These are phyloP conservation scores for Eulemur rubriventer DNA, from an alignment of 2,797 vertebrate species.

Conservation along the genomic window DNA sequence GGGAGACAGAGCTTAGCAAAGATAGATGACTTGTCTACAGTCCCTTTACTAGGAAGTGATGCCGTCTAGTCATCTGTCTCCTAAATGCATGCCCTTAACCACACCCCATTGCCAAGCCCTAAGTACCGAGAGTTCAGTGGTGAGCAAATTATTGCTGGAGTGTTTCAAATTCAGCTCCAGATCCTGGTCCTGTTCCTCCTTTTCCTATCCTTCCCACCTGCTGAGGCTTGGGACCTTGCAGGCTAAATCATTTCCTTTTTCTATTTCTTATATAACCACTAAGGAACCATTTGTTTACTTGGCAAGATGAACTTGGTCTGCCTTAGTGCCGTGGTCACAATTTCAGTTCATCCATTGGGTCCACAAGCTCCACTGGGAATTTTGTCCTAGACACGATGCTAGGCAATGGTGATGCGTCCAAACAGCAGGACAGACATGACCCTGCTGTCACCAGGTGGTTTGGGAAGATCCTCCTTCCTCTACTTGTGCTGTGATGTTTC, in stretches of 20 bases:
- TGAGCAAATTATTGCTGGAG: neutral
- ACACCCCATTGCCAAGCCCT: neutral
- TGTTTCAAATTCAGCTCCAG: neutral
- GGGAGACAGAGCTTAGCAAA: neutral
- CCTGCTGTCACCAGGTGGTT: neutral
- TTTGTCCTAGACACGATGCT: neutral
- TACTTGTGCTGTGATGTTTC: neutral
- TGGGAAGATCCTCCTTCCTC: neutral
- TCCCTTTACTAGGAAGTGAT: neutral
- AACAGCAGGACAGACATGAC: neutral
- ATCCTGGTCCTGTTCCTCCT: neutral
- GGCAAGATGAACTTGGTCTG: neutral
- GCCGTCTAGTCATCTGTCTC: neutral
- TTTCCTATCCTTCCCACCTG: neutral
- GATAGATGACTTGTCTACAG: neutral
- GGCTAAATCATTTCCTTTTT: neutral
- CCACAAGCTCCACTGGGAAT: neutral
- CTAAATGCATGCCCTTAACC: neutral
- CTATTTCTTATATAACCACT: neutral
- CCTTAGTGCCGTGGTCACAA: neutral
- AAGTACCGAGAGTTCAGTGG: neutral
- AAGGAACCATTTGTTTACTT: neutral
- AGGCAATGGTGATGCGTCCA: accelerated
- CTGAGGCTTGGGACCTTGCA: neutral
- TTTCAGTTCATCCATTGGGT: neutral